Evolutionary conservation across 1,140 invertebrate species (phyloP).

Genomic region (Alviniconcha marisindica): DNA sequence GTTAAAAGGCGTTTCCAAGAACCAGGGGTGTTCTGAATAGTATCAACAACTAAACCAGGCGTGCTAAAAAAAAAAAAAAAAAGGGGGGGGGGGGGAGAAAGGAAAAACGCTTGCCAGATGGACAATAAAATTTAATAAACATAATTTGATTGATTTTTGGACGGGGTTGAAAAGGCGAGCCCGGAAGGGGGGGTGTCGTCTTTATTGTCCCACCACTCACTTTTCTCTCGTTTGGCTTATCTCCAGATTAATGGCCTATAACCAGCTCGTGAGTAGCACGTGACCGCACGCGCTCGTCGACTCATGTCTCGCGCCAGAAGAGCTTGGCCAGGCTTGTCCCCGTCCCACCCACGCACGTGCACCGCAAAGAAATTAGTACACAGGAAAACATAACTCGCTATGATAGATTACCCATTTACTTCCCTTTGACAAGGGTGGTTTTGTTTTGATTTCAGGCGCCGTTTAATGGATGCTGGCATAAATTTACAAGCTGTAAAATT

Average conservation of each 20-base stretch:
- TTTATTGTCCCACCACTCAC: slow-evolving; percentile 10
- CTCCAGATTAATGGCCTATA: slow-evolving; percentile 15
- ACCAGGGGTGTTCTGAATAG: too few relatives aligned
- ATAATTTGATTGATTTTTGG: background rate
- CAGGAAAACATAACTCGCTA: slow-evolving; percentile 17
- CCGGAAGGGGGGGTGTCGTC: background rate
- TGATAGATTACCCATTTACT: background rate
- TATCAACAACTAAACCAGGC: too few relatives aligned
- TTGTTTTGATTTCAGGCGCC: slow-evolving; percentile 1
- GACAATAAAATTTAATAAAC: slow-evolving; percentile 1
- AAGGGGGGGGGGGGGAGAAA: too few relatives aligned
- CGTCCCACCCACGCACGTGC: slow-evolving; percentile 5
- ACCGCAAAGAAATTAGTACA: background rate
- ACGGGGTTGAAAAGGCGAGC: background rate
- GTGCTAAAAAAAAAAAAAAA: too few relatives aligned
- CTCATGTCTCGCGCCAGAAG: slow-evolving; percentile 5
- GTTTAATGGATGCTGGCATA: background rate
- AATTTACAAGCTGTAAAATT: background rate
- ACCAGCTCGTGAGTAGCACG: slow-evolving; percentile 9
- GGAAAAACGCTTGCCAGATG: background rate
- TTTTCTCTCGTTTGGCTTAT: slow-evolving; percentile 11
- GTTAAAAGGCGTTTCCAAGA: too few relatives aligned
- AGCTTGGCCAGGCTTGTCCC: slow-evolving; percentile 1
- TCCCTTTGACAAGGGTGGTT: background rate
- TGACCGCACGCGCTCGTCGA: background rate